phyloP scores from a whole-genome alignment of 2,113 vertebrate species.

The Equus quagga region DNA sequence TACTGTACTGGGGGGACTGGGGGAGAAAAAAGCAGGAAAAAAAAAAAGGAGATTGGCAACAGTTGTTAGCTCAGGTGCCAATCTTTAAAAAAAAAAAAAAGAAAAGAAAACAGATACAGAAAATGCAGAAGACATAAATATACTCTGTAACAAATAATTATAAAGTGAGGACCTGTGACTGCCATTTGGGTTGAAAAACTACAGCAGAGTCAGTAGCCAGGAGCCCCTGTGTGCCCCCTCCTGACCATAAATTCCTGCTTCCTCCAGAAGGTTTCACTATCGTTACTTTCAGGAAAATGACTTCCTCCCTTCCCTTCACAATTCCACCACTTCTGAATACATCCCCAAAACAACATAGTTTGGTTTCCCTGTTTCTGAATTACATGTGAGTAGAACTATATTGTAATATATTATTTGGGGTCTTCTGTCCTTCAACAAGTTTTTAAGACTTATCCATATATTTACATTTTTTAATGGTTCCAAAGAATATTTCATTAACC shows the following conservation, averaged over 20 bases:
- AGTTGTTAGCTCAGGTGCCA: too few species aligned
- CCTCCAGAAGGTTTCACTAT: background rate
- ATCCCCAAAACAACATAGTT: background rate
- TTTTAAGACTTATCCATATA: background rate
- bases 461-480: conserved; percentile 33
- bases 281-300: background rate
- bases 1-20: too few species aligned
- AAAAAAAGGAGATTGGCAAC: too few species aligned
- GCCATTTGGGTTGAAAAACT: background rate
- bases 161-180: background rate
- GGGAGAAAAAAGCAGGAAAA: too few species aligned
- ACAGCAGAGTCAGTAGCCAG: background rate
- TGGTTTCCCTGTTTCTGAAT: conserved; percentile 18
- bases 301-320: background rate
- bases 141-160: background rate
- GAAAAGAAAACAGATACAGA: background rate
- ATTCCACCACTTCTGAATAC: background rate
- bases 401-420: background rate
- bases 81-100: background rate
- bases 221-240: background rate
- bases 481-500: background rate
- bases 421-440: background rate
- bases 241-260: background rate
- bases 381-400: background rate
- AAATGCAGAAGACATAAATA: background rate